Evolutionary conservation across 2,113 vertebrate species (phyloP).

Genomic region (Larimichthys crocea): DNA sequence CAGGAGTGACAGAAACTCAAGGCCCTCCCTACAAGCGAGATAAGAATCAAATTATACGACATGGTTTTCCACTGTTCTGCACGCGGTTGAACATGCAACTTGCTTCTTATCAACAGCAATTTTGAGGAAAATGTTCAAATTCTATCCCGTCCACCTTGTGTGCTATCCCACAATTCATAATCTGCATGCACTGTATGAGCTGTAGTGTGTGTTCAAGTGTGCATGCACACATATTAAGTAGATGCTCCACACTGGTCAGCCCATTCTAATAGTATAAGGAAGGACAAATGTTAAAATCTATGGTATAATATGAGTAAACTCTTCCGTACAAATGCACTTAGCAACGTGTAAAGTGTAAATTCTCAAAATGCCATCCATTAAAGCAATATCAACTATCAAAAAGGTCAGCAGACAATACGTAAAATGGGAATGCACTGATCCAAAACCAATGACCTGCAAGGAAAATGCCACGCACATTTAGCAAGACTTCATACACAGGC

Average conservation of each 20-base stretch:
- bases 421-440: slow-evolving; percentile 73
- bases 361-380: slow-evolving; percentile 70
- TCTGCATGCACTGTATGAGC: background rate
- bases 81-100: slow-evolving; percentile 17
- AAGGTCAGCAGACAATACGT: slow-evolving; percentile 75
- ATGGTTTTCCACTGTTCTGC: slow-evolving; percentile 1
- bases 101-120: slow-evolving; percentile 25
- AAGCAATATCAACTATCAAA: slow-evolving; percentile 58
- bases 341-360: slow-evolving; percentile 3
- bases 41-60: slow-evolving; percentile 41
- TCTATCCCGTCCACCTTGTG: background rate
- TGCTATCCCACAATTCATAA: background rate
- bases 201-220: background rate
- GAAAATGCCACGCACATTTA: slow-evolving; percentile 69
- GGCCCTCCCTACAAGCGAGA: slow-evolving; percentile 13
- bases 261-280: background rate
- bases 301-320: background rate
- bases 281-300: background rate
- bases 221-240: background rate
- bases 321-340: slow-evolving; percentile 5
- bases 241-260: background rate
- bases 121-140: background rate
- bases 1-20: slow-evolving; percentile 8
- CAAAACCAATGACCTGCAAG: slow-evolving; percentile 72
- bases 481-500: slow-evolving; percentile 23